Evolutionary conservation across 2,113 vertebrate species (phyloP).

Genomic region (Hippopotamus amphibius): DNA sequence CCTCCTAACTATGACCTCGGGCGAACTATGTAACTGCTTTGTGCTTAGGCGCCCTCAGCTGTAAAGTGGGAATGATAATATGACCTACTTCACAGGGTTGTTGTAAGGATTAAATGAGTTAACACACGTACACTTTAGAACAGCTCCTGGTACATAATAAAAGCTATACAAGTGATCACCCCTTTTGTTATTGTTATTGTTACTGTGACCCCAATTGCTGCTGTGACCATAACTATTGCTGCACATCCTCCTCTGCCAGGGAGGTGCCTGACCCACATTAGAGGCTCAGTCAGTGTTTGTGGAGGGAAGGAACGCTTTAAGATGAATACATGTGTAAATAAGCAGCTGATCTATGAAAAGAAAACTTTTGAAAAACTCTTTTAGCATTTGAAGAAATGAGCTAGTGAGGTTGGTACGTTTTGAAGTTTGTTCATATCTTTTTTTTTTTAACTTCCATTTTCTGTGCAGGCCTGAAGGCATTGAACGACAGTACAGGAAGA

Average conservation of each 20-base stretch:
- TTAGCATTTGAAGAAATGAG: conserved; percentile 15
- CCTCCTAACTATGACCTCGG: neutral
- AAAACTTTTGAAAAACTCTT: neutral
- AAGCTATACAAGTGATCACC: neutral
- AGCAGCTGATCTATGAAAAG: conserved; percentile 28
- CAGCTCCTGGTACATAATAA: neutral
- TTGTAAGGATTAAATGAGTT: neutral
- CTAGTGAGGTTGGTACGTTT: neutral
- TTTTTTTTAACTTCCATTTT: conserved; percentile 59
- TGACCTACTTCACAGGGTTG: neutral
- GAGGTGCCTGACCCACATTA: neutral
- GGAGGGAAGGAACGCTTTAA: conserved; percentile 28
- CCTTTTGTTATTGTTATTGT: neutral
- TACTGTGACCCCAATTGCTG: neutral
- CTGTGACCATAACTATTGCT: neutral
- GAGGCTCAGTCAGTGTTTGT: neutral
- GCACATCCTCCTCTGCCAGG: neutral
- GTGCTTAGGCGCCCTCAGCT: neutral
- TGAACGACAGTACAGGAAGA: conserved; percentile 96
- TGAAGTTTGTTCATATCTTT: neutral
- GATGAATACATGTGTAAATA: neutral
- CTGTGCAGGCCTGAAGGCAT: conserved; percentile 92
- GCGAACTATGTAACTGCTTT: neutral
- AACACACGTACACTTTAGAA: neutral
- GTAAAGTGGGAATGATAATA: neutral